Conservation (phyloP, 2,113 vertebrate genomes). For the Ophthalmolycus amberensis region DNA sequence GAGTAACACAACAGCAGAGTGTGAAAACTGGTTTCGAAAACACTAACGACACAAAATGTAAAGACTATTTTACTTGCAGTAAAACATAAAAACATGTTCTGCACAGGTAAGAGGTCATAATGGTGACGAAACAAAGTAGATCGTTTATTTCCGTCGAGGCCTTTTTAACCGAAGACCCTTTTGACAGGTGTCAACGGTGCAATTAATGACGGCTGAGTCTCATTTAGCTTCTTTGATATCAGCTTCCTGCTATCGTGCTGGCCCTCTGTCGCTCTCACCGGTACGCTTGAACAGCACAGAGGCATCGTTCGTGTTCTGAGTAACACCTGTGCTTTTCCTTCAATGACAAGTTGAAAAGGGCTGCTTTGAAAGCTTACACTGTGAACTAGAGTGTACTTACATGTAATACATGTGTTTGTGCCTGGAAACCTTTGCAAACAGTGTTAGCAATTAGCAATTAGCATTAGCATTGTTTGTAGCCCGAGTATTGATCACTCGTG, state of each 20-base stretch:
- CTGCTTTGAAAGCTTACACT: not conserved
- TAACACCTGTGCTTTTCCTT: not conserved
- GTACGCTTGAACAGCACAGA: too few relatives aligned
- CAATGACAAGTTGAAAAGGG: not conserved
- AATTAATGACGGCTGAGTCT: not conserved
- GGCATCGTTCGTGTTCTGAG: not conserved
- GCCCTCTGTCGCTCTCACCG: too few relatives aligned
- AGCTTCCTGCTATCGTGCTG: not conserved
- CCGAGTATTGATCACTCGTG: too few relatives aligned
- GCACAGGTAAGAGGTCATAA: not conserved
- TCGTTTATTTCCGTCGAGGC: not conserved
- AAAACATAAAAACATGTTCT: not conserved
- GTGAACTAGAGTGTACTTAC: not conserved
- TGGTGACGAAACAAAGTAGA: not conserved
- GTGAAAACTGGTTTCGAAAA: not conserved
- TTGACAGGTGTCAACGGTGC: not conserved
- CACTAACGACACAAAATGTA: not conserved
- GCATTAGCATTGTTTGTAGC: not conserved
- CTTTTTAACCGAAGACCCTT: not conserved
- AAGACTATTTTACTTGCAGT: not conserved
- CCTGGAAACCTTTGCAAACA: not conserved
- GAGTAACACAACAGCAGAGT: not conserved
- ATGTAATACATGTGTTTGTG: not conserved
- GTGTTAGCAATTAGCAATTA: too few relatives aligned
- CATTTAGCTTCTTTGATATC: not conserved